These are phyloP conservation scores for Hyperoplus lanceolatus DNA, from an alignment of 2,797 vertebrate species.

Conservation along the genomic window DNA sequence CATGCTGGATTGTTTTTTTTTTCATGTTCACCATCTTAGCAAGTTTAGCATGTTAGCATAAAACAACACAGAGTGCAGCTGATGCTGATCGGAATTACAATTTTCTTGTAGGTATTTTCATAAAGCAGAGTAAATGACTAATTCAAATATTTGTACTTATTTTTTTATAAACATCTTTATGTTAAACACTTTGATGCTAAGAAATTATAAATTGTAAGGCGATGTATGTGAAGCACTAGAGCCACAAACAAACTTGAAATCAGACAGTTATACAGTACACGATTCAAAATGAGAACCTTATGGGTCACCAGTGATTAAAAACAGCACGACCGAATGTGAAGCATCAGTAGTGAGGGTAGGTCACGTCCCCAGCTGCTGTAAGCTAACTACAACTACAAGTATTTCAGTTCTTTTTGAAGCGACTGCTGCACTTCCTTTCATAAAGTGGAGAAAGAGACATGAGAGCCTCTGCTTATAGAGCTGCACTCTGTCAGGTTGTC, in stretches of 20 bases:
- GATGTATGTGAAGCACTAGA: background rate
- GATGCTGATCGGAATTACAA: too few relatives aligned
- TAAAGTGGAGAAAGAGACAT: constrained; percentile 10
- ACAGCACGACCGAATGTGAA: background rate
- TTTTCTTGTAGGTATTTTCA: too few relatives aligned
- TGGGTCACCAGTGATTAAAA: background rate
- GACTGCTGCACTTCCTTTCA: constrained; percentile 27
- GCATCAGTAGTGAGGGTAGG: too few relatives aligned
- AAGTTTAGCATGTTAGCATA: too few relatives aligned
- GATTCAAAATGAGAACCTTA: background rate
- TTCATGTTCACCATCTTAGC: too few relatives aligned
- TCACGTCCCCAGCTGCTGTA: background rate
- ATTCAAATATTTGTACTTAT: too few relatives aligned
- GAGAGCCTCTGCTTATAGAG: constrained; percentile 11
- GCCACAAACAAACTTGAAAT: background rate
- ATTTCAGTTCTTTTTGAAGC: constrained; percentile 19
- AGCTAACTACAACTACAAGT: background rate
- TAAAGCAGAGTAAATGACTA: too few relatives aligned
- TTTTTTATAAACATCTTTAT: background rate
- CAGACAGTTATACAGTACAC: background rate
- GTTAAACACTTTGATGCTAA: background rate
- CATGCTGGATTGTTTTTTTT: too few relatives aligned
- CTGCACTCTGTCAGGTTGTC: constrained; percentile 43
- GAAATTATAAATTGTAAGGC: background rate
- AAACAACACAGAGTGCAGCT: too few relatives aligned